Base-by-base conservation (phyloP, 1,140 invertebrate species). In the Dreissena polymorpha region DNA sequence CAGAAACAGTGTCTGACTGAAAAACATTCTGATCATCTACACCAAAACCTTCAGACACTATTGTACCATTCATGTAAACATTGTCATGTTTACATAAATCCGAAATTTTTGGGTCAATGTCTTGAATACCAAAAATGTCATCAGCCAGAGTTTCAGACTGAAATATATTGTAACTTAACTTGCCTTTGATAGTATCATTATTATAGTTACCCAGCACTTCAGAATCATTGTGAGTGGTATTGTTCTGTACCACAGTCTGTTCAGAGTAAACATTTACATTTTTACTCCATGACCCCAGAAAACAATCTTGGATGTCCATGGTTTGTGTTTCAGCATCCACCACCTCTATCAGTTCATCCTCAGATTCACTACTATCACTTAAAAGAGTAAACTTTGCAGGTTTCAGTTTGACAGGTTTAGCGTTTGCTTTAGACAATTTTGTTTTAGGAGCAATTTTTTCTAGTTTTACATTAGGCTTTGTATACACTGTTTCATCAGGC, bases 321-420 rank as follows among this genome's bases (percentile, higher is more conserved):
- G 76, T 76, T 51, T 76, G 74, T 12, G 63, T 76, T n/a, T 27
- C 70, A 67, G 51, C 29, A 64, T 82, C 79, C 0, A 82, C 27
- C 2, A 82, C 71, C 73, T 82, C 79, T 29, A 82, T 25, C 49
- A 72, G 63, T 57, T 67, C 63, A 51, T 29, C 25, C 14, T 72
- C 53, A 3, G 49, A 67, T 49, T 68, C 68, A 80, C 53, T 71
- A 16, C 51, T 71, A 18, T 71, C 27, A 8, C 10, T 57, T 73
- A 7, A 0, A 14, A 7, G 18, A 73, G 18, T 51, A 57, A 57
- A 57, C 13, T 73, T 13, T 14, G 71, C 55, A 10, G 71, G 29
- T 57, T 57, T 73, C 10, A 73, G 7, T 23, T 51, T 73, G 49
- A 57, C 64, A 13, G 23, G 14, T 14, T 27, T 14, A 67, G 23